Conservation (phyloP, 2,113 vertebrate genomes). For the Seriola quinqueradiata region DNA sequence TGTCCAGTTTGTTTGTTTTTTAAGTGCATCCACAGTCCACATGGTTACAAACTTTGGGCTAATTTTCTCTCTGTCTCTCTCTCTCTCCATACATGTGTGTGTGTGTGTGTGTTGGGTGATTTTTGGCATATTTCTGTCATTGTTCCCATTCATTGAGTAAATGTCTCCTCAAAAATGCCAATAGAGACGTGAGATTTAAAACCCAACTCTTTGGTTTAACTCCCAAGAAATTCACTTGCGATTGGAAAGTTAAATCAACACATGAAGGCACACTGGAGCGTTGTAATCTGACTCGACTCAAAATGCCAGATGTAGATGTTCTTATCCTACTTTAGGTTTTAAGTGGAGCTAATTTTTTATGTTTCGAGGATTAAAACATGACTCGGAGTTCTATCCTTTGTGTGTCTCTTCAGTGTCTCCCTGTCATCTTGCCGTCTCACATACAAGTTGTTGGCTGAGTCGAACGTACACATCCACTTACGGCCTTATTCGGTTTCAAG, state of each 20-base stretch:
- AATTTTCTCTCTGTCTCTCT: no score
- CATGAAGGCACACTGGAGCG: slow-evolving; percentile 2
- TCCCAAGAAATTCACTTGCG: background rate
- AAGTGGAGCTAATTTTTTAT: slow-evolving; percentile 30
- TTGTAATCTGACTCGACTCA: slow-evolving; percentile 37
- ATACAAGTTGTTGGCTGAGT: slow-evolving; percentile 18
- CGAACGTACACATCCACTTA: background rate
- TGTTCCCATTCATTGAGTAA: background rate
- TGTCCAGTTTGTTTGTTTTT: background rate
- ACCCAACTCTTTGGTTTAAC: background rate
- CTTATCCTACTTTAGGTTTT: slow-evolving; percentile 23
- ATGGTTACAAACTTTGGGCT: background rate
- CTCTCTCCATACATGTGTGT: background rate
- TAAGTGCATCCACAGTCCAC: background rate
- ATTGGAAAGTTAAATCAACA: slow-evolving; percentile 32
- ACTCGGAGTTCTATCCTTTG: background rate
- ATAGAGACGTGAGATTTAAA: background rate
- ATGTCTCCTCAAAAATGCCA: background rate
- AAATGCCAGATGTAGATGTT: slow-evolving; percentile 28
- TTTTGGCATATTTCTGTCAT: background rate
- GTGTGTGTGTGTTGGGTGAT: background rate
- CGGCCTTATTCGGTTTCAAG: slow-evolving; percentile 11
- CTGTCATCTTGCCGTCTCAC: background rate
- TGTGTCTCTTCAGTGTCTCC: background rate
- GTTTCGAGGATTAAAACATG: slow-evolving; percentile 37